phyloP scores from a whole-genome alignment of 2,888 invertebrate species.

The Serrognathus titanus region DNA sequence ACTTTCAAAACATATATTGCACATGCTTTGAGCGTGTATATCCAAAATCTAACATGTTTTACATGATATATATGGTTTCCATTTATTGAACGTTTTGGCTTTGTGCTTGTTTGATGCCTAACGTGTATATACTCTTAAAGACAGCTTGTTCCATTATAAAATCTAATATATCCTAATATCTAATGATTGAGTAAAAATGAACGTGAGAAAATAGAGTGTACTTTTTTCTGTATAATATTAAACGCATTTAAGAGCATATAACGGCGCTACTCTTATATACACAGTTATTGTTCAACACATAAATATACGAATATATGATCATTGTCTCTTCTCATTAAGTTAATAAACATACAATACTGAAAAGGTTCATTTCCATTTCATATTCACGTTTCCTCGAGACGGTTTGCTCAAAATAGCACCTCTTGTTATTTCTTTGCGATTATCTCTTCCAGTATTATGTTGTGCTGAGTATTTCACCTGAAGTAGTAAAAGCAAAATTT shows the following conservation, averaged over 20 bases:
- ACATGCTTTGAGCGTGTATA: slow-evolving; percentile 1
- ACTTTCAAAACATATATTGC: slow-evolving; percentile 1
- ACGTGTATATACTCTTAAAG: background rate
- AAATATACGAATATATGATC: slow-evolving; percentile 7
- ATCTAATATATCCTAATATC: too few relatives aligned
- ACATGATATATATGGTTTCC: background rate
- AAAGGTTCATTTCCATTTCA: background rate
- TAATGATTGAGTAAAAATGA: slow-evolving; percentile 2
- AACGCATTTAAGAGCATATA: slow-evolving; percentile 6
- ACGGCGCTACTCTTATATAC: slow-evolving; percentile 14
- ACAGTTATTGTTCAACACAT: slow-evolving; percentile 18
- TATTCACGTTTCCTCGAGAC: background rate
- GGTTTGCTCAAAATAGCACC: background rate
- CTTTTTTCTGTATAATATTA: background rate
- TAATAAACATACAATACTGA: slow-evolving; percentile 7
- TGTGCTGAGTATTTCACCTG: background rate
- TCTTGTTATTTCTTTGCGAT: background rate
- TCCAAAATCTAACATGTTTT: background rate
- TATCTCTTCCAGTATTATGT: background rate
- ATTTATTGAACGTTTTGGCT: background rate
- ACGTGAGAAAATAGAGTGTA: slow-evolving; percentile 4
- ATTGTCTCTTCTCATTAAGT: slow-evolving; percentile 9
- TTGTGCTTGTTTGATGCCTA: too few relatives aligned
- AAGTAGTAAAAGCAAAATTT: background rate
- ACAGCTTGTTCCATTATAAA: background rate